Conservation (phyloP, 2,888 invertebrate genomes). For the Hipparchia semele region DNA sequence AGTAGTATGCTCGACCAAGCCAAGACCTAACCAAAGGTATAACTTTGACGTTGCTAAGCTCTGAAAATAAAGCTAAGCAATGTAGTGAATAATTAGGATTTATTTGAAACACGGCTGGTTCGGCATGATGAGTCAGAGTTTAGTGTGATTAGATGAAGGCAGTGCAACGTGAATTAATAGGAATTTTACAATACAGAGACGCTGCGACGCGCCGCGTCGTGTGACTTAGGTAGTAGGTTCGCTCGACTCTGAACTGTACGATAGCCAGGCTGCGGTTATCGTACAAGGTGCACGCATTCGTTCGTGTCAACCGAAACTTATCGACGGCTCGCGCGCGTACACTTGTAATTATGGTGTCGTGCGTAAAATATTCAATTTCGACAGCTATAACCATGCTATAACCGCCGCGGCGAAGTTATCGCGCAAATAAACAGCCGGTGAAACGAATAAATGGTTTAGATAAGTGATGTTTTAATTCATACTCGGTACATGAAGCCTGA, state of each 20-base stretch:
- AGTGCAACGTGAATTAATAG: too few species aligned
- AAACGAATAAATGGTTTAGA: not conserved
- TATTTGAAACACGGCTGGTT: too few species aligned
- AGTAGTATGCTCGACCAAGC: too few species aligned
- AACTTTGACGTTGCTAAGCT: too few species aligned
- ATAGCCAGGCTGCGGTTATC: not conserved
- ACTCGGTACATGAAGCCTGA: not conserved
- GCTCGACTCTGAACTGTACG: not conserved
- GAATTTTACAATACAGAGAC: too few species aligned
- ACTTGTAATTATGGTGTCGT: constrained; percentile 25
- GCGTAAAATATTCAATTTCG: constrained; percentile 29
- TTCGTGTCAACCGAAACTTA: constrained; percentile 23
- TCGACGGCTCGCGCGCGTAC: constrained; percentile 9
- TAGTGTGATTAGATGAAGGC: too few species aligned
- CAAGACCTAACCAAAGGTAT: too few species aligned
- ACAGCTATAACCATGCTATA: constrained; percentile 15
- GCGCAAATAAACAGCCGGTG: constrained; percentile 9
- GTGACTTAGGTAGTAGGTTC: too few species aligned
- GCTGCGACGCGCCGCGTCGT: too few species aligned
- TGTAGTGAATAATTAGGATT: too few species aligned
- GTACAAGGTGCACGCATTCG: constrained; percentile 25
- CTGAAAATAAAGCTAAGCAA: too few species aligned
- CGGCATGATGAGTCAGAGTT: too few species aligned
- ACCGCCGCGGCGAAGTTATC: constrained; percentile 9
- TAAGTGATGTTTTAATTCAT: not conserved